Base-by-base conservation (phyloP, 2,888 invertebrate genomes). In the Portevinia maculata region DNA sequence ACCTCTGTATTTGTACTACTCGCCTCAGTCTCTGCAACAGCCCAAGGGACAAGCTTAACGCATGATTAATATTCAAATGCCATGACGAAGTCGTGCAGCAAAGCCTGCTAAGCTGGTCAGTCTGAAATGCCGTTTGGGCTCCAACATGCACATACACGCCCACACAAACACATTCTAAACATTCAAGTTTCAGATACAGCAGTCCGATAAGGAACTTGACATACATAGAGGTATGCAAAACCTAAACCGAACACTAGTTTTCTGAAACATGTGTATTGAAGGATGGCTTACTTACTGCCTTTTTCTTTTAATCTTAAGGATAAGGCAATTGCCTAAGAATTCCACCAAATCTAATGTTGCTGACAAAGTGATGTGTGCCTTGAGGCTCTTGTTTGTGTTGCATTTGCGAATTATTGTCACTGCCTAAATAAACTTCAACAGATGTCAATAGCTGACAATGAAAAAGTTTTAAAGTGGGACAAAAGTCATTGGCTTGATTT, bases 31-130 rank as follows among this genome's bases (percentile, higher is more conserved):
- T 8, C 41, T 60, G 19, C 41, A 21, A 28, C 32, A 46, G 8
- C 46, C 17, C 48, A 37, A 67, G 53, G 41, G 52, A 32, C 71
- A 67, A 62, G 37, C 62, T 78, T 53, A 71, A 76, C 76, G 83
- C 76, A 83, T 83, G 83, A 78, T 78, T 83, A 78, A 83, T 83
- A 83, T 83, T 83, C 83, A 83, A 83, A 78, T 83, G 73, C 64
- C 83, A 78, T 83, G 83, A 83, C 83, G 67, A 71, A 78, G 73
- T 83, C 83, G 83, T 83, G 83, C 76, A 71, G 53, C 8, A 65
- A 60, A 71, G 76, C 62, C 71, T 74, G 52, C 73, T 75, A 53
- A 64, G 81, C 59, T 70, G 75, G 64, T 60, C 59, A 15, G 39
- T 24, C 24, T 48, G 64, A 70, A 44, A 81, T 70, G 75, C 64